These are phyloP conservation scores for Tamias sibiricus DNA, from an alignment of 2,113 vertebrate genomes.

Conservation along the genomic window DNA sequence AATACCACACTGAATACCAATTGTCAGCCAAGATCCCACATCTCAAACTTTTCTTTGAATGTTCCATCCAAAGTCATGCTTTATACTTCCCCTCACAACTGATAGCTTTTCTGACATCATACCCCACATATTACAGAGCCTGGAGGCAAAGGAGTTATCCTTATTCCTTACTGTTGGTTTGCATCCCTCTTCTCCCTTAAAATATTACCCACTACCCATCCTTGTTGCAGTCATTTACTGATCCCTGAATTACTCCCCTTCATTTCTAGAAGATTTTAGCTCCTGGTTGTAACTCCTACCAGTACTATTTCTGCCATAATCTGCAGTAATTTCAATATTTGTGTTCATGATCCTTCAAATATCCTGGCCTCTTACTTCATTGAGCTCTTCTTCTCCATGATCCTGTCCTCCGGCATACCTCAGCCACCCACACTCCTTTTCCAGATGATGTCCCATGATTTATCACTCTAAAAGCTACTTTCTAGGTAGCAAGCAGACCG, in stretches of 20 bases:
- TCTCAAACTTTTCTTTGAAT: not conserved
- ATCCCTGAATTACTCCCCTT: not conserved
- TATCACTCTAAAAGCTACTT: not conserved
- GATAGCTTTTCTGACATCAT: not conserved
- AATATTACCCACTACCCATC: not conserved
- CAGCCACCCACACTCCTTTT: not conserved
- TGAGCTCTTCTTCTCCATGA: not conserved
- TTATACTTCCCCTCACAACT: not conserved
- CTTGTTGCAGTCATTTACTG: not conserved
- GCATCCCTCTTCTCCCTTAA: not conserved
- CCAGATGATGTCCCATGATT: not conserved
- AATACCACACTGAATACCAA: not conserved
- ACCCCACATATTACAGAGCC: not conserved
- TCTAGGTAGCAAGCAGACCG: not conserved
- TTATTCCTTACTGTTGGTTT: not conserved
- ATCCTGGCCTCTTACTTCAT: not conserved
- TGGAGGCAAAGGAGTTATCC: not conserved
- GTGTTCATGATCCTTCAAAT: not conserved
- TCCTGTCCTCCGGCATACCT: not conserved
- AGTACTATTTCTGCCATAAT: not conserved
- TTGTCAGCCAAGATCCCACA: not conserved
- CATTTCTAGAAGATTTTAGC: slow-evolving; percentile 5
- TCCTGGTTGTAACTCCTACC: slow-evolving; percentile 7
- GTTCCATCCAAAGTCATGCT: not conserved
- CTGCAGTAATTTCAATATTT: slow-evolving; percentile 45